Evolutionary conservation across 2,797 vertebrate species (phyloP), one percentile per base, ranked within the genome.

Genomic region (Melanotaenia maccullochi): DNA sequence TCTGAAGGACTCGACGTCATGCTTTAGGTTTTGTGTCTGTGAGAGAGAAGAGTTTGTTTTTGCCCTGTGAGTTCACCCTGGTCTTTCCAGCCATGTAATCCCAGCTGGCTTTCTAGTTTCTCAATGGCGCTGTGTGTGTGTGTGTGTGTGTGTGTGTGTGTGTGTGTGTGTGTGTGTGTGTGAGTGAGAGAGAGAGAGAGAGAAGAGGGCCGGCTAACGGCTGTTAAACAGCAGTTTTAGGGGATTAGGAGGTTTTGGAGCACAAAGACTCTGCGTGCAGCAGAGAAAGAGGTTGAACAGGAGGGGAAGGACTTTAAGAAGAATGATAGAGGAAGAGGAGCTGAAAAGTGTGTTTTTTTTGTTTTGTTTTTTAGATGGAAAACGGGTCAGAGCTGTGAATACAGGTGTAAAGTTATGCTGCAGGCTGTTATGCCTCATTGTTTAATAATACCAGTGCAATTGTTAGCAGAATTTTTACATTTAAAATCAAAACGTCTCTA

Each of bases 141-240:
- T 47, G 62, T 69, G 62, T 52, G 62, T 47, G 49, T 36, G 58
- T 51, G 42, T 32, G 35, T 54, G 67, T 28, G 28, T 25, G 25
- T 1, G n/a, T n/a, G n/a, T 63, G 71, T 8, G 56, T 18, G 63
- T 16, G 52, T 36, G 60, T 20, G 59, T 22, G 55, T 16, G 74
- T 9, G 47, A 20, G 51, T 1, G 36, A 0, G 47, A 13, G 59
- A 1, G 59, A 5, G 42, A 16, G 38, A 14, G 68, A 14, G 66
- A 16, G 40, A 44, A 82, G 79, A 85, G 89, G 89, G 88, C 85
- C 85, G 86, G 88, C 85, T 84, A 88, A 78, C 87, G 88, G 88
- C 89, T 90, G 92, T 93, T 94, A 91, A 94, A 94, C 92, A 93
- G 90, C 89, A 89, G 90, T 93, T 94, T 93, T 94, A 91, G 87